These are phyloP conservation scores for human (Homo sapiens) DNA, from an alignment of 2,113 vertebrate genomes.

Conservation along the genomic window GRCh38 chr14:88519001-88519500, in stretches of 20 bases:
- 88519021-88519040: not conserved
- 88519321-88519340: not conserved
- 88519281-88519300: not conserved
- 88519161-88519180: not conserved
- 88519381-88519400: not conserved
- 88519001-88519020: not conserved
- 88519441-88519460: not conserved
- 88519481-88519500: not conserved
- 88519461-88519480: not conserved
- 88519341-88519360: too few relatives aligned
- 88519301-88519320: not conserved
- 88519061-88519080: not conserved
- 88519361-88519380: too few relatives aligned
- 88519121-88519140: not conserved
- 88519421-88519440: not conserved
- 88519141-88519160: not conserved
- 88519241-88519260: not conserved
- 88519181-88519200: not conserved
- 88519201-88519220: not conserved
- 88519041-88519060: not conserved
- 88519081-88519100: not conserved
- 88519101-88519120: not conserved
- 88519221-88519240: slow-evolving; percentile 33
- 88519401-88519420: not conserved
- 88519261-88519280: not conserved